Conservation (phyloP, 2,888 invertebrate genomes). For the Mimumesa dahlbomi region DNA sequence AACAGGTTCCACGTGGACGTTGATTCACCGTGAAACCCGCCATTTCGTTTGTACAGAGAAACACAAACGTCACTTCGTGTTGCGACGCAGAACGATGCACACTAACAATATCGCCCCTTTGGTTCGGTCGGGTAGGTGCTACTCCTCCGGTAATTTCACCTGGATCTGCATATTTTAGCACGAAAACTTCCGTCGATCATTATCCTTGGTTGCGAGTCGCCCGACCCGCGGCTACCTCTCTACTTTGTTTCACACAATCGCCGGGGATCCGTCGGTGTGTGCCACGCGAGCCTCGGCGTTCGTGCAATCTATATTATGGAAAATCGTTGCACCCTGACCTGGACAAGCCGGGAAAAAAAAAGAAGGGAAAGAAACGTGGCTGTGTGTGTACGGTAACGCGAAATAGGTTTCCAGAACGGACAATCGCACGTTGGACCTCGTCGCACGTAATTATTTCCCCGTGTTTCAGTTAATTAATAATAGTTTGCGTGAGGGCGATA, state of each 20-base stretch:
- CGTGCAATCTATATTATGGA: constrained; percentile 48
- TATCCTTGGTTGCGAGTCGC: constrained; percentile 69
- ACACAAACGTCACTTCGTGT: constrained; percentile 17
- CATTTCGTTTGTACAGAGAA: background rate
- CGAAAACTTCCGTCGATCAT: constrained; percentile 80
- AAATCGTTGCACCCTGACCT: constrained; percentile 59
- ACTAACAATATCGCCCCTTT: constrained; percentile 26
- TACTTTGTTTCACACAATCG: constrained; percentile 44
- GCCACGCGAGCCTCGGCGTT: constrained; percentile 26
- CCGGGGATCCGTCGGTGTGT: background rate
- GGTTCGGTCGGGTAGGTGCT: constrained; percentile 69
- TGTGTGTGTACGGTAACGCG: background rate
- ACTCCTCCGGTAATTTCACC: constrained; percentile 76
- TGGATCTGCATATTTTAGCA: constrained; percentile 80
- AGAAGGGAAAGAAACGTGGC: constrained; percentile 8
- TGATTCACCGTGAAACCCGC: too few relatives aligned
- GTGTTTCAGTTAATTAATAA: too few relatives aligned
- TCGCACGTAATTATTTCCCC: too few relatives aligned
- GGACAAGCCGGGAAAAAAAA: too few relatives aligned
- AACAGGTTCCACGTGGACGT: too few relatives aligned
- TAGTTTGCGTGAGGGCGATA: too few relatives aligned
- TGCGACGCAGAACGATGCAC: constrained; percentile 45
- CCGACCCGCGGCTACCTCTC: constrained; percentile 36
- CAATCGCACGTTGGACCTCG: too few relatives aligned
- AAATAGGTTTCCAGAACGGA: constrained; percentile 15